Evolutionary conservation across 1,140 invertebrate genomes (phyloP).

Genomic region (Papilio aristodemus): DNA sequence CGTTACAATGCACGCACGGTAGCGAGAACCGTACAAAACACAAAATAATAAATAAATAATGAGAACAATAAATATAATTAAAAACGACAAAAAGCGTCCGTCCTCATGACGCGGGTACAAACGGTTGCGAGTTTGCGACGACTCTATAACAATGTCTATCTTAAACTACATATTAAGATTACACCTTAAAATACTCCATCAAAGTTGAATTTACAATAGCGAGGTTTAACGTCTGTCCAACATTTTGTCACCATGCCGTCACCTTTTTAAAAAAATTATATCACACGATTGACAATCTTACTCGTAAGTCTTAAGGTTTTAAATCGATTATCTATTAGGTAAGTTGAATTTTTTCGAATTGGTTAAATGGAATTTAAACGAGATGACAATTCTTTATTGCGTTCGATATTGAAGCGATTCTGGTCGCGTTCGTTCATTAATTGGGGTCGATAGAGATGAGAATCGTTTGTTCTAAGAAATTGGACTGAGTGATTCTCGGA

Average conservation of each 20-base stretch:
- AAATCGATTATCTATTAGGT: slow-evolving; percentile 41
- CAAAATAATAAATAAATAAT: slow-evolving; percentile 77
- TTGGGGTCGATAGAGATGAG: slow-evolving; percentile 57
- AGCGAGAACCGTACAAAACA: slow-evolving; percentile 65
- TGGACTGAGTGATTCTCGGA: slow-evolving; percentile 52
- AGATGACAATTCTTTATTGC: slow-evolving; percentile 70
- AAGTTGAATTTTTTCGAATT: slow-evolving; percentile 49
- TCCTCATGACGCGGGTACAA: slow-evolving; percentile 68
- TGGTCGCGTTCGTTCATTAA: slow-evolving; percentile 54
- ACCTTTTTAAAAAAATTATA: slow-evolving; percentile 58
- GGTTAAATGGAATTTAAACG: slow-evolving; percentile 74
- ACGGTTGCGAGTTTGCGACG: slow-evolving; percentile 55
- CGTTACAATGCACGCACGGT: slow-evolving; percentile 74
- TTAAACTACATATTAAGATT: slow-evolving; percentile 39
- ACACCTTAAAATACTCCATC: slow-evolving; percentile 37
- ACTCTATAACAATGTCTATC: slow-evolving; percentile 58
- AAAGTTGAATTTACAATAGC: slow-evolving; percentile 45
- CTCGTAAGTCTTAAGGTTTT: slow-evolving; percentile 49
- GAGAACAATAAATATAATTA: slow-evolving; percentile 79
- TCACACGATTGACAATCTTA: slow-evolving; percentile 67
- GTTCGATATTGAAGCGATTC: slow-evolving; percentile 50
- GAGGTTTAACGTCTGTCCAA: slow-evolving; percentile 48
- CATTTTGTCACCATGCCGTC: slow-evolving; percentile 71
- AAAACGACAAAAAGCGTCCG: slow-evolving; percentile 75
- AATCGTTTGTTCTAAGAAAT: slow-evolving; percentile 51